Conservation (phyloP, 2,113 vertebrate species). For the Carlito syrichta region DNA sequence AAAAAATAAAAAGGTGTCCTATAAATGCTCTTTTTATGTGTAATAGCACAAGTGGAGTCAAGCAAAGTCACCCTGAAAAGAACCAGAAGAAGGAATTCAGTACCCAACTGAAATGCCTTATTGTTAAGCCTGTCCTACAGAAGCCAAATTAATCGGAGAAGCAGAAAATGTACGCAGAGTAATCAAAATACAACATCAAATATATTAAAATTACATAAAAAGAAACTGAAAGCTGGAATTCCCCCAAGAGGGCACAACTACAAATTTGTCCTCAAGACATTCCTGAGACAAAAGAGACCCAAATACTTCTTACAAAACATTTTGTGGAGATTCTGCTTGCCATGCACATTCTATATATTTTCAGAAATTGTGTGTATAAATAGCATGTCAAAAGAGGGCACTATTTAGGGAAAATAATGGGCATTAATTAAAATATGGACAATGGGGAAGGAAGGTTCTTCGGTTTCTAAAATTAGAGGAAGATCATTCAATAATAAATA, state of each 20-base stretch:
- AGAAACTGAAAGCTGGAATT: slow-evolving; percentile 37
- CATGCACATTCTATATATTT: slow-evolving; percentile 78
- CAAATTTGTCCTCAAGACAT: slow-evolving; percentile 52
- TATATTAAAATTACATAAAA: slow-evolving; percentile 60
- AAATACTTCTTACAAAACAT: slow-evolving; percentile 43
- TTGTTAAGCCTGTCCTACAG: neutral
- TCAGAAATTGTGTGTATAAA: slow-evolving; percentile 80
- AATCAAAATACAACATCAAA: slow-evolving; percentile 60
- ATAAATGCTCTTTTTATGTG: neutral
- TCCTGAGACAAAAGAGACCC: slow-evolving; percentile 72
- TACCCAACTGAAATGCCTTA: neutral
- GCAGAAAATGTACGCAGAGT: slow-evolving; percentile 20
- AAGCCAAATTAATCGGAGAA: slow-evolving; percentile 12
- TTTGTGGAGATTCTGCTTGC: slow-evolving; percentile 76
- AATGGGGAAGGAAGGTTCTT: slow-evolving; percentile 80
- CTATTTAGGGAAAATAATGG: slow-evolving; percentile 85
- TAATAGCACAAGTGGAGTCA: neutral
- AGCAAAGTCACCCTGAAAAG: neutral
- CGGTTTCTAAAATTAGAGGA: slow-evolving; percentile 85
- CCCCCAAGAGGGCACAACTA: slow-evolving; percentile 51
- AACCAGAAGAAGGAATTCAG: neutral
- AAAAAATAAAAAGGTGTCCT: neutral
- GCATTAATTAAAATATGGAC: slow-evolving; percentile 84
- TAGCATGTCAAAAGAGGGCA: slow-evolving; percentile 81
- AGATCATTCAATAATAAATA: slow-evolving; percentile 82